Percentiles rank a stretch among this genome's conserved stretches.
Conservation (phyloP, 2,888 invertebrate species). For the Ceratothoa steindachneri region DNA sequence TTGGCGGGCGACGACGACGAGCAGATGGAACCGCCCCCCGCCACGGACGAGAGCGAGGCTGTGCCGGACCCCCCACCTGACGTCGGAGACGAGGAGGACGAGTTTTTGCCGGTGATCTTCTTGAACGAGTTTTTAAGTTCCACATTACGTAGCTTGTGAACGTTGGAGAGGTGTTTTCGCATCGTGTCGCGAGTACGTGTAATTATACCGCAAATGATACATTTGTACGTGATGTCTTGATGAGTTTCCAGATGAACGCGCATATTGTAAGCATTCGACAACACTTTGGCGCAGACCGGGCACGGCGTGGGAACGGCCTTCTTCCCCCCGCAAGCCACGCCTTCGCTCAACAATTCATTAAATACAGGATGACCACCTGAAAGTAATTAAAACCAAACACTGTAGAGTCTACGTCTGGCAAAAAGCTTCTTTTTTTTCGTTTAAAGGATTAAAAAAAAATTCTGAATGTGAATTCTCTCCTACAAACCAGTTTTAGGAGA, state of each 20-base stretch:
- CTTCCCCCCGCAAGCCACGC: conserved; percentile 26
- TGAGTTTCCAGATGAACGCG: conserved; percentile 48
- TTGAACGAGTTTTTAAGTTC: conserved; percentile 47
- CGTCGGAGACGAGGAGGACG: not conserved
- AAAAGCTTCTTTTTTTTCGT: not conserved
- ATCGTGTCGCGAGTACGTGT: conserved; percentile 48
- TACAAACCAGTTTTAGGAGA: too few relatives aligned
- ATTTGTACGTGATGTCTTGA: conserved; percentile 48
- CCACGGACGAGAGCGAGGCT: not conserved
- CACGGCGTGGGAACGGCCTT: conserved; percentile 48
- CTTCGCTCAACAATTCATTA: conserved; percentile 47
- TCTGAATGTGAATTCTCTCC: conserved; percentile 1
- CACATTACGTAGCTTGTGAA: conserved; percentile 47
- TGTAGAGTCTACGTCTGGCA: conserved; percentile 31
- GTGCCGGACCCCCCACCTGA: not conserved
- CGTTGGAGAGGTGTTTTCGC: conserved; percentile 48
- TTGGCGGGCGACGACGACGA: not conserved
- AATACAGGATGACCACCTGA: conserved; percentile 48
- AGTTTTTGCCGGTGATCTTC: conserved; percentile 41
- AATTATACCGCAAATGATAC: conserved; percentile 47
- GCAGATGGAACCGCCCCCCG: not conserved
- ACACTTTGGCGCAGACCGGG: conserved; percentile 48
- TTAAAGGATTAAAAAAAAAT: not conserved
- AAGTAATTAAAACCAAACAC: conserved; percentile 47
- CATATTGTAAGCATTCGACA: conserved; percentile 48